Base-by-base conservation (phyloP, 2,113 vertebrate species). In the Hipposideros armiger region DNA sequence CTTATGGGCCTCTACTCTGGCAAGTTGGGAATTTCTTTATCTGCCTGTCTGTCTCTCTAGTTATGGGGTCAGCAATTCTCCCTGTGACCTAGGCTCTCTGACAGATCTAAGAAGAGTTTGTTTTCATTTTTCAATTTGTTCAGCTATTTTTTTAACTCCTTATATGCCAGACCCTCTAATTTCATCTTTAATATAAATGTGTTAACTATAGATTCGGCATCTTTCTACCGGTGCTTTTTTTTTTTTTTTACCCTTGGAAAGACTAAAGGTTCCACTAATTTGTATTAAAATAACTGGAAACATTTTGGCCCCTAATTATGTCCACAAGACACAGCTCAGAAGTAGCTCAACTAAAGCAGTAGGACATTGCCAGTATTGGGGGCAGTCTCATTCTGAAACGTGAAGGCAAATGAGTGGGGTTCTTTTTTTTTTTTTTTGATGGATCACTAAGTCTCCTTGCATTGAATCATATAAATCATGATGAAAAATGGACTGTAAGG, bases 381-480 rank as follows among this genome's bases (percentile, higher is more conserved):
- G 72, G 40, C n/a, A n/a, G 85, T 50, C 94, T 67, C 17, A 30
- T 77, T 30, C 1, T 28, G 9, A 9, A 87, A 42, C 0, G 0
- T 19, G 42, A 90, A 95, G 69, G 58, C 40, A 81, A 94, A 77
- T 90, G n/a, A 83, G 83, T 87, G 73, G 83, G 74, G 8, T 45
- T 80, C 73, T 82, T 94, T 50, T 50, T 50, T 50, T 47, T 47
- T 54, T 54, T 54, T 54, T 19, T 76, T 97, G 96, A 98, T 97
- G 94, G 96, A 98, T 99, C 88, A 54, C 73, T 90, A 66, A 85
- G 60, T 47, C 91, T 96, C 19, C 77, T 77, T 56, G 83, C 0
- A 0, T 92, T 70, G 94, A 97, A 97, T 98, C 86, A 66, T 94
- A 96, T 98, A 98, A 98, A 98, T 98, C 97, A 98, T 94, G 36